Percentiles rank a stretch among this genome's conserved stretches.
phyloP scores from a whole-genome alignment of 37 sponge, comb jelly and placozoan species.

The Agelas oroides region DNA sequence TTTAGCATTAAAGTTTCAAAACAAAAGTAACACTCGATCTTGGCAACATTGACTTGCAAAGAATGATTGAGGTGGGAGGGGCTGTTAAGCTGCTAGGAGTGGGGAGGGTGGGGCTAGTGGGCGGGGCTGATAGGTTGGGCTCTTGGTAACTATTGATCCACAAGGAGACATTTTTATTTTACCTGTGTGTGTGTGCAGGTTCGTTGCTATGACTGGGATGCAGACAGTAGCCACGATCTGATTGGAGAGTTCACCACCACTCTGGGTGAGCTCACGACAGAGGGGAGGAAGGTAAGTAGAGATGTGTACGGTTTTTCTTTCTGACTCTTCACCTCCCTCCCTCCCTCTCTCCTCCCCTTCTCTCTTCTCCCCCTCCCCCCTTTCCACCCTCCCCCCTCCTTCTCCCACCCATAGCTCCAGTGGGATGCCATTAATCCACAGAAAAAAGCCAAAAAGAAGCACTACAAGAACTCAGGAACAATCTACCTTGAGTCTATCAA shows the following conservation, averaged over 20 bases:
- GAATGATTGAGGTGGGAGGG: too few species aligned
- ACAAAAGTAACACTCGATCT: too few species aligned
- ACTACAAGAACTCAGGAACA: constrained; percentile 65
- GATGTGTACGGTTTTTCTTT: background rate
- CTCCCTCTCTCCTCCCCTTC: too few species aligned
- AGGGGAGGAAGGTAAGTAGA: background rate
- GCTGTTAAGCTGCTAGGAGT: too few species aligned
- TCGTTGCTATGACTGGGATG: constrained; percentile 90
- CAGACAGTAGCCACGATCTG: constrained; percentile 81
- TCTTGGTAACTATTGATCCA: too few species aligned
- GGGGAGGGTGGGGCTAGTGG: too few species aligned
- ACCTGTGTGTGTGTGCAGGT: constrained; percentile 70
- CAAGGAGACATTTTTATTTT: too few species aligned
- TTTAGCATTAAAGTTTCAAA: too few species aligned
- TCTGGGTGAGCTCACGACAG: constrained; percentile 46
- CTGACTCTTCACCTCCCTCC: too few species aligned
- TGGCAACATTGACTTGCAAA: too few species aligned
- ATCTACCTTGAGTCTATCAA: background rate
- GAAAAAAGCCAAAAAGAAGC: constrained; percentile 78
- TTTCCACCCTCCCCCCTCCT: background rate
- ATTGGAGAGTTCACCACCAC: constrained; percentile 83
- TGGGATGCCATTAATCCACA: constrained; percentile 78
- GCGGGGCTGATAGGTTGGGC: too few species aligned
- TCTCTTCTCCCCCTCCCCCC: too few species aligned
- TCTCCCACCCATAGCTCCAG: background rate